Evolutionary conservation across 2,113 vertebrate species (phyloP), one percentile per base, ranked within the genome.

Genomic region (Nesoenas mayeri): DNA sequence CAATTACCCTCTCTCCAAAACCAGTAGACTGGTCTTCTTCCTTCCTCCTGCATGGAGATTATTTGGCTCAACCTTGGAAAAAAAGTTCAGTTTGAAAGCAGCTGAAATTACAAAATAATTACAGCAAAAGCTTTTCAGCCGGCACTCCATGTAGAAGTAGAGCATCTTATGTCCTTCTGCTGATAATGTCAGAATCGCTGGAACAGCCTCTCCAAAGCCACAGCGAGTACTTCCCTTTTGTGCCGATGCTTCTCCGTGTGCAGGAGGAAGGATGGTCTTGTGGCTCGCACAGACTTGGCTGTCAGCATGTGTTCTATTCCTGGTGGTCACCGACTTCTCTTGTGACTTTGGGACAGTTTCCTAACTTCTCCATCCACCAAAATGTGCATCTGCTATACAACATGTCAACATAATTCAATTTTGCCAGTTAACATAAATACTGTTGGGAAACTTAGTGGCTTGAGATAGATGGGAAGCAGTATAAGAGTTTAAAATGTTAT

Each of bases 301-400:
- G 89, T 94, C 93, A 96, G 84, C 71, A 86, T 85, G 28, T 67
- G 24, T 97, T 88, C 94, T 90, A 71, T 94, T 96, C 88, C 88
- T 88, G 79, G 81, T 70, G 48, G 26, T 86, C 67, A 96, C 74
- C 6, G 10, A 81, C 88, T 94, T 96, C 88, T 77, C 92, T 79
- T 78, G 56, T 95, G 92, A 96, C 90, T 80, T 54, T 11, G 42
- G 40, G 26, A 60, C 38, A 83, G 14, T 77, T 93, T 67, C 26
- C 28, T 50, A 91, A 96, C 71, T 91, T 93, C 91, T 85, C 62
- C 64, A 70, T 80, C 38, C 71, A 51, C 15, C 58, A 70, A 75
- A 88, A 82, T 1, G 8, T 9, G 21, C 2, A 1, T 47, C 66
- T 77, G 36, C 36, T 79, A 26, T 5, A 44, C 24, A 69, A 42